Evolutionary conservation across 2,797 vertebrate species (phyloP).

Genomic region (Muscicapa striata): DNA sequence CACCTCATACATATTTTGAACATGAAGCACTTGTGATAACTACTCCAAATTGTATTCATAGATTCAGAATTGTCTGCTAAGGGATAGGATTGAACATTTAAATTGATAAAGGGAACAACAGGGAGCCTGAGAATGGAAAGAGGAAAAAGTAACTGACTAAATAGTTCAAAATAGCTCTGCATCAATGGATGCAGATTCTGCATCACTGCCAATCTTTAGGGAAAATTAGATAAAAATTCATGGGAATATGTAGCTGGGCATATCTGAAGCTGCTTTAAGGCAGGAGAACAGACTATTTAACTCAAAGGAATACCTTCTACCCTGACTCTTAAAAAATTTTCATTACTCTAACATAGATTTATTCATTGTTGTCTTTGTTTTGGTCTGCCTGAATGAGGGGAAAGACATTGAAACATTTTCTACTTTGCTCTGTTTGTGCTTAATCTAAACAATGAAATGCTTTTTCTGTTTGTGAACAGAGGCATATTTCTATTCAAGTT

Average conservation of each 20-base stretch:
- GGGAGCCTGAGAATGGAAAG: not conserved
- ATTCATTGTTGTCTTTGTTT: not conserved
- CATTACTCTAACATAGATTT: not conserved
- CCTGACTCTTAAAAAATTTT: too few species aligned
- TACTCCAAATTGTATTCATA: not conserved
- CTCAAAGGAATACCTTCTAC: not conserved
- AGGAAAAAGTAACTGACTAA: not conserved
- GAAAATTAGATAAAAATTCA: not conserved
- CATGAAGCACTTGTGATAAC: not conserved
- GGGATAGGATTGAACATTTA: not conserved
- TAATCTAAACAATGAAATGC: not conserved
- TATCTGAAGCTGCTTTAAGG: not conserved
- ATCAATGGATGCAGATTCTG: not conserved
- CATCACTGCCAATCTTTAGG: not conserved
- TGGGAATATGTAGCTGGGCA: not conserved
- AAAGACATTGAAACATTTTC: not conserved
- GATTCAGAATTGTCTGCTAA: not conserved
- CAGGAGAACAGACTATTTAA: not conserved
- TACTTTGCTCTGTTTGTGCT: not conserved
- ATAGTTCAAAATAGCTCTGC: not conserved
- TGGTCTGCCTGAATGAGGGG: not conserved
- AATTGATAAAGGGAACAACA: not conserved
- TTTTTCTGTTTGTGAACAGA: not conserved
- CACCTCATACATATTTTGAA: constrained; percentile 5
- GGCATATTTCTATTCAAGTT: not conserved